Evolutionary conservation across 92 coral and sea anemone genomes (phyloP).

Genomic region (Paragorgia papillata): DNA sequence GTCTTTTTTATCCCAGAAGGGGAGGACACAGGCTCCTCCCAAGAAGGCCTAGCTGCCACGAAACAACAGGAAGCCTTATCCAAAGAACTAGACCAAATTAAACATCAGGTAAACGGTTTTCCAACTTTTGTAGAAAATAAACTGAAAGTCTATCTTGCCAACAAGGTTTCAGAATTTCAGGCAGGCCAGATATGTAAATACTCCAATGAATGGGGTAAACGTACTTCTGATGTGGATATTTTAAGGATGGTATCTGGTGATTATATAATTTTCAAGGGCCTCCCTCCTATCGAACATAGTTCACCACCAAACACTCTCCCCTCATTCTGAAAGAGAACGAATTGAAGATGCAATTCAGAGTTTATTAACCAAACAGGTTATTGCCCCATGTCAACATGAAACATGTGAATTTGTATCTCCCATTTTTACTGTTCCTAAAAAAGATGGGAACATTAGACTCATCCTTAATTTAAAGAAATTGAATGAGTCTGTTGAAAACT

Average conservation of each 20-base stretch:
- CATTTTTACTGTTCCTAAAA: slow-evolving; percentile 60
- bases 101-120: slow-evolving; percentile 13
- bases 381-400: slow-evolving; percentile 37
- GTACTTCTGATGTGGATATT: slow-evolving; percentile 11
- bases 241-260: slow-evolving; percentile 2
- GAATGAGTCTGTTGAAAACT: slow-evolving; percentile 27
- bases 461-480: slow-evolving; percentile 56
- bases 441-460: slow-evolving; percentile 51
- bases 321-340: slow-evolving; percentile 12
- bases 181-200: slow-evolving; percentile 14
- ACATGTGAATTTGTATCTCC: slow-evolving; percentile 60
- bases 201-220: background rate
- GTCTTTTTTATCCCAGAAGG: slow-evolving; percentile 18
- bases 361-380: slow-evolving; percentile 34
- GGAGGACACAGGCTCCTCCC: slow-evolving; percentile 45
- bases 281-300: slow-evolving; percentile 39
- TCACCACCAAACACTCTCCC: slow-evolving; percentile 42
- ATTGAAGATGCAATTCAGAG: slow-evolving; percentile 16
- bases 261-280: background rate
- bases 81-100: background rate
- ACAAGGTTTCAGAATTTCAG: background rate
- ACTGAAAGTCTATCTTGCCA: background rate
- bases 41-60: background rate
- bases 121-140: background rate
- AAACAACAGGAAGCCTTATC: background rate